Conservation (phyloP, 2,888 invertebrate species). For the Agrochola lota region DNA sequence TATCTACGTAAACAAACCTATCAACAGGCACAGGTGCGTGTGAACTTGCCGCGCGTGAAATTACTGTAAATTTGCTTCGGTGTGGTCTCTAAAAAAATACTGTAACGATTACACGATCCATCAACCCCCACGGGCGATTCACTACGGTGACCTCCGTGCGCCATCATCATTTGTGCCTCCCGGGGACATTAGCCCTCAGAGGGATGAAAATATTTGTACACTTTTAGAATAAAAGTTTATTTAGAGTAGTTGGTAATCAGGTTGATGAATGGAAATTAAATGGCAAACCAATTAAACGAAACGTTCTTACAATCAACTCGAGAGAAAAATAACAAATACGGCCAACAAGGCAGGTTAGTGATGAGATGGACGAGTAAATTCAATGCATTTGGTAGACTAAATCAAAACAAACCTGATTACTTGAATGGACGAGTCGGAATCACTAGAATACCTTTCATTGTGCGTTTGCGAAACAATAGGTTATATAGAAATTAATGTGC, state of each 20-base stretch:
- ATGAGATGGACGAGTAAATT: slow-evolving; percentile 5
- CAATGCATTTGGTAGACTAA: slow-evolving; percentile 18
- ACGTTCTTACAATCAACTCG: neutral
- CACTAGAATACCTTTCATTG: slow-evolving; percentile 75
- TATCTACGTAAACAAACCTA: slow-evolving; percentile 79
- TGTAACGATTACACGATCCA: slow-evolving; percentile 86
- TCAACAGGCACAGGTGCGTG: slow-evolving; percentile 83
- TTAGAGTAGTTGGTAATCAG: neutral
- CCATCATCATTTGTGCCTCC: slow-evolving; percentile 84
- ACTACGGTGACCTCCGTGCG: slow-evolving; percentile 82
- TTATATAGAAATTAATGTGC: slow-evolving; percentile 79
- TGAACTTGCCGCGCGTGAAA: slow-evolving; percentile 88
- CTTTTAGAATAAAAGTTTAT: slow-evolving; percentile 1
- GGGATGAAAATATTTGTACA: slow-evolving; percentile 73
- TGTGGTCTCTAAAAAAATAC: slow-evolving; percentile 87
- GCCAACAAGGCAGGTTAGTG: neutral
- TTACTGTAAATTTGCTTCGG: slow-evolving; percentile 88
- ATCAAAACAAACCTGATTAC: slow-evolving; percentile 31
- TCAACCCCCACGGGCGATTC: slow-evolving; percentile 86
- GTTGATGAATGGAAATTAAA: neutral
- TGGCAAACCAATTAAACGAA: neutral
- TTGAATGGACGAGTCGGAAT: slow-evolving; percentile 37
- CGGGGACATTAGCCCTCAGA: slow-evolving; percentile 67
- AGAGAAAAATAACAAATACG: neutral
- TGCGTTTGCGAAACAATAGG: slow-evolving; percentile 78